Base-by-base conservation (phyloP, 2,888 invertebrate genomes). In the Drosophila anomelani region DNA sequence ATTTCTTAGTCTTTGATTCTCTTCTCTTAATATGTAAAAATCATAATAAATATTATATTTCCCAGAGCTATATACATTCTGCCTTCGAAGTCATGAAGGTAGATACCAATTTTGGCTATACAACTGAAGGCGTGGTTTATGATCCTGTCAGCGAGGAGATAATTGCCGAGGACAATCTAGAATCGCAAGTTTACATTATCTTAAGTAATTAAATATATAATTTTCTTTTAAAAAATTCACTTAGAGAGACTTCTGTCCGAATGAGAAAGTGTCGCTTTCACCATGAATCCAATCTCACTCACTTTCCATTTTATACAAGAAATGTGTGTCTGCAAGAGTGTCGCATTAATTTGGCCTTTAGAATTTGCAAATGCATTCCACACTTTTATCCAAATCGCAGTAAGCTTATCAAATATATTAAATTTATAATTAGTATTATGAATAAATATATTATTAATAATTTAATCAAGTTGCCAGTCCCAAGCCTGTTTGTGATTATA, bases 341-440 rank as follows among this genome's bases (percentile, higher is more conserved):
- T 56, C 91, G 93, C 5, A 76, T 93, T 0, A 90, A 92, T 62
- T 74, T 92, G 62, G 92, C 92, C 0, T 90, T 84, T 34, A 78
- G 80, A 38, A 74, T 84, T 13, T 93, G 93, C 60, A 88, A 90
- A 72, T 93, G 93, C 44, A 92, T 93, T 75, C 93, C 93, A 4
- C 93, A 93, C 73, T 93, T 93, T 70, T 93, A 93, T 81, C 92
- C 92, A 1, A 93, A 92, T 76, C 81, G 81, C 55, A 81, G 92
- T 91, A 75, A 80, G 83, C 41, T 3, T 4, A 34, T 8, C 2
- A 44, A 32, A 26, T 39, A 17, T 41, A 41, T 38, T 38, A 8
- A 4, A 3, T 15, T 41, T 10, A 15, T 9, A 46, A 15, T 12
- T 20, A 4, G 3, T 7, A 3, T 0, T 26, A 8, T 9, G n/a